Evolutionary conservation across 2,797 vertebrate species (phyloP), one percentile per base, ranked within the genome.

Genomic region (Trematomus bernacchii): DNA sequence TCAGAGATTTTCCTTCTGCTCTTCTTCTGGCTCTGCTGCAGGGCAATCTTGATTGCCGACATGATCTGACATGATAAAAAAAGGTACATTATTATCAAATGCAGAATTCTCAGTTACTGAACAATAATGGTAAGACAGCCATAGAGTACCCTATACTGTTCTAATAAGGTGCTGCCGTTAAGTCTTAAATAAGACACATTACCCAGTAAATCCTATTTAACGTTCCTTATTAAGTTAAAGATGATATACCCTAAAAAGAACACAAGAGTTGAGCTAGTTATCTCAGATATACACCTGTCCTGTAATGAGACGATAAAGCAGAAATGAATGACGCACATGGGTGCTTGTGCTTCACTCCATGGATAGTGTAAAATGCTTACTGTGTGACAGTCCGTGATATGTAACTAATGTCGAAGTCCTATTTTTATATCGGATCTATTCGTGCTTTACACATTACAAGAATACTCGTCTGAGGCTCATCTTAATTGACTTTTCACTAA

Each of bases 1-100:
- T 92, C 87, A 0, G 94, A 88, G 7, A 91, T 79, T 92, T 95
- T 96, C 88, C 93, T 94, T 58, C 71, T 83, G 53, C 83, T 67
- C 33, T 73, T 83, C 68, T 88, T 94, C 73, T 91, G 89, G 58
- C 83, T 89, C 55, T 88, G 85, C 30, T 85, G 82, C 50, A 86
- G 52, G 65, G 88, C 90, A 57, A 90, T 72, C 90, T 94, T 92
- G 43, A 90, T 60, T 13, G 90, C 86, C 4, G 93, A 92, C 95
- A 95, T 95, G 67, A 77, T 86, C 94, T 95, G 52, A 46, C n/a
- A 73, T 0, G n/a, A 65, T 1, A 46, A 72, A 1, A 69, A 1
- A 14, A 12, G 0, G 0, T 73, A 19, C 33, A 37, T 57, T 1
- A 52, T 37, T 52, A 16, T 21, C 0, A 19, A 62, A 65, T 10